phyloP scores from a whole-genome alignment of 2,888 invertebrate species.

The Corbicula japonica region DNA sequence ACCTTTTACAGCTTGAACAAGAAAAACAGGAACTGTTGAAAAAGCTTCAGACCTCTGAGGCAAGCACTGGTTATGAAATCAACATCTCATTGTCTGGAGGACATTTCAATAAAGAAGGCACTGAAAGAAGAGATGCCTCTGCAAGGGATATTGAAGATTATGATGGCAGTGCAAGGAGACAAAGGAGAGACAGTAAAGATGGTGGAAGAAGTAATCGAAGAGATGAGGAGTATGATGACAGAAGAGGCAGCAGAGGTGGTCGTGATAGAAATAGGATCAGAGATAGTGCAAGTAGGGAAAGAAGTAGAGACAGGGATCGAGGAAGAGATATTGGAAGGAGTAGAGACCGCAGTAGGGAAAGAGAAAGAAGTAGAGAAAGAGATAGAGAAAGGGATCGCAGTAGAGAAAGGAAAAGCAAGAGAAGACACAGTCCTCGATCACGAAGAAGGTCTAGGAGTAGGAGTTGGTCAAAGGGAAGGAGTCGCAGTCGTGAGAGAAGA shows the following conservation, averaged over 20 bases:
- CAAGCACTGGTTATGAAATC: slow-evolving; percentile 3
- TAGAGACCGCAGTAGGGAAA: slow-evolving; percentile 42
- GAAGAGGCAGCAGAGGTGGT: slow-evolving; percentile 24
- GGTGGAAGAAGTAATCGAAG: slow-evolving; percentile 5
- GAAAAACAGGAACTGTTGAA: slow-evolving; percentile 34
- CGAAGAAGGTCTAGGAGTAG: slow-evolving; percentile 44
- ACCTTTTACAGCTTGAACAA: slow-evolving; percentile 36
- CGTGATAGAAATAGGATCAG: slow-evolving; percentile 33
- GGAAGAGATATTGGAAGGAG: slow-evolving; percentile 38
- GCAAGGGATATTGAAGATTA: background rate
- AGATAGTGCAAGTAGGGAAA: slow-evolving; percentile 30
- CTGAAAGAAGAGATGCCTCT: background rate
- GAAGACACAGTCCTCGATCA: slow-evolving; percentile 30
- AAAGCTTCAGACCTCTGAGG: slow-evolving; percentile 22
- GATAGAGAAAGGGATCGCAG: slow-evolving; percentile 41
- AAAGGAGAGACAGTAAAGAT: slow-evolving; percentile 25
- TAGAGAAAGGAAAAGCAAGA: slow-evolving; percentile 20
- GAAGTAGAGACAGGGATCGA: slow-evolving; percentile 36
- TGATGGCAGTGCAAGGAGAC: slow-evolving; percentile 9
- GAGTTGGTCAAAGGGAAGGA: slow-evolving; percentile 29
- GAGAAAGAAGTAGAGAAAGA: slow-evolving; percentile 53
- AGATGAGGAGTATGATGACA: slow-evolving; percentile 48
- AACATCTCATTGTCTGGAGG: background rate
- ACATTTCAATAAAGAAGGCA: background rate
- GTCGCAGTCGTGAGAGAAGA: slow-evolving; percentile 47